Percentiles rank a stretch among this genome's conserved stretches.
These are phyloP conservation scores for Callyntrura sp. DNA, from an alignment of 2,888 invertebrate species.

Conservation along the genomic window DNA sequence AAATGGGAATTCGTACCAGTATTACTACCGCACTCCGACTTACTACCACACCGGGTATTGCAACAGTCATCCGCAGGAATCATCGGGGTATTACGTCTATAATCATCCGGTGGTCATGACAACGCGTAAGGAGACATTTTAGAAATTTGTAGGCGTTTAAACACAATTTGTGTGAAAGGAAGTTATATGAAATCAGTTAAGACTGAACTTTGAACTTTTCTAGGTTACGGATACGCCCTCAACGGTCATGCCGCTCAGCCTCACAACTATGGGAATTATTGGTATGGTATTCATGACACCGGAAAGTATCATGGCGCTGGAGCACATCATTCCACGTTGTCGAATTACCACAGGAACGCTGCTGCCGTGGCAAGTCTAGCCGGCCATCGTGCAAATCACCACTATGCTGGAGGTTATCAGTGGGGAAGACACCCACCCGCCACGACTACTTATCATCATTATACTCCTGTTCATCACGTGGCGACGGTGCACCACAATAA, in stretches of 20 bases:
- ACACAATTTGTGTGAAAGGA: too few species aligned
- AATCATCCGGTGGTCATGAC: slow-evolving; percentile 16
- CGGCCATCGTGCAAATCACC: neutral
- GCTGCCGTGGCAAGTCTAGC: neutral
- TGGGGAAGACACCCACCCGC: neutral
- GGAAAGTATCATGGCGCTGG: neutral
- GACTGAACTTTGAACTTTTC: neutral
- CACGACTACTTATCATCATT: too few species aligned
- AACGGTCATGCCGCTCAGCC: neutral
- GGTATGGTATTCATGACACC: neutral
- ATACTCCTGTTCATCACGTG: too few species aligned
- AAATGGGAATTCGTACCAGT: slow-evolving; percentile 2
- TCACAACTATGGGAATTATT: slow-evolving; percentile 7
- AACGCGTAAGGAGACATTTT: neutral
- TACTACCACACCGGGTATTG: slow-evolving; percentile 18
- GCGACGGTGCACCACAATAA: too few species aligned
- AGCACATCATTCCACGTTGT: neutral
- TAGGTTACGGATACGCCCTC: slow-evolving; percentile 11
- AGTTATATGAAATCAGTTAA: neutral
- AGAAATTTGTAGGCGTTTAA: neutral
- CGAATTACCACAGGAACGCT: too few species aligned
- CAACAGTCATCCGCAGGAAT: neutral
- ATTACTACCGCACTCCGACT: slow-evolving; percentile 8
- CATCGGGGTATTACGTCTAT: slow-evolving; percentile 12
- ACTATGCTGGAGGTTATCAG: neutral